A percentile compares a stretch with the other conserved stretches of the same genome.
Conservation (phyloP, 2,113 vertebrate species). For the Triplophysa rosa region DNA sequence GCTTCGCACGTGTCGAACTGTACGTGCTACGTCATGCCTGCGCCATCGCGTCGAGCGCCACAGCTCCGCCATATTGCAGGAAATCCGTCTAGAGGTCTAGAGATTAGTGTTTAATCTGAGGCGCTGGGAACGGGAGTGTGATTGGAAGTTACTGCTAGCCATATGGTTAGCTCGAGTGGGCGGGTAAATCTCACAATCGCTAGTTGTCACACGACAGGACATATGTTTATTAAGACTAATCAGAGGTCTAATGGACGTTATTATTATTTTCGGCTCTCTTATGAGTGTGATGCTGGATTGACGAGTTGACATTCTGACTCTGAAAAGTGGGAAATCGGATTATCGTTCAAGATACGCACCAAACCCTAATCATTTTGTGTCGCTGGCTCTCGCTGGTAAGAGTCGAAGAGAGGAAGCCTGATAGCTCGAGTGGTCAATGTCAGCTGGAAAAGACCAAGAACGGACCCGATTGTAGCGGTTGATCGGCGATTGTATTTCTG, state of each 20-base stretch:
- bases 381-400: background rate
- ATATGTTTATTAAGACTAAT: conserved; percentile 36
- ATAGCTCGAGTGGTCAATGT: background rate
- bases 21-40: conserved; percentile 58
- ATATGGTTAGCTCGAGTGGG: conserved; percentile 41
- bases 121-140: conserved; percentile 54
- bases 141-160: conserved; percentile 16
- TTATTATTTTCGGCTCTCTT: conserved; percentile 20
- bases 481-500: conserved; percentile 15
- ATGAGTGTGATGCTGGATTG: background rate
- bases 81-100: conserved; percentile 68
- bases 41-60: conserved; percentile 59
- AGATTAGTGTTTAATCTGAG: conserved; percentile 75
- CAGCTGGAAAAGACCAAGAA: background rate
- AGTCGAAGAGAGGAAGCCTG: background rate
- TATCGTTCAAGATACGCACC: conserved; percentile 30
- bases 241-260: background rate
- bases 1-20: conserved; percentile 61
- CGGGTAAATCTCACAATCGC: conserved; percentile 16
- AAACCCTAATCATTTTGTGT: conserved; percentile 33
- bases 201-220: conserved; percentile 31
- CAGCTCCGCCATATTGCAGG: conserved; percentile 75
- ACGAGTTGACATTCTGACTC: conserved; percentile 39
- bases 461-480: background rate
- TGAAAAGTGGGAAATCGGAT: conserved; percentile 51